Conservation (phyloP, 1,140 invertebrate species). For the Caenorhabditis latens region DNA sequence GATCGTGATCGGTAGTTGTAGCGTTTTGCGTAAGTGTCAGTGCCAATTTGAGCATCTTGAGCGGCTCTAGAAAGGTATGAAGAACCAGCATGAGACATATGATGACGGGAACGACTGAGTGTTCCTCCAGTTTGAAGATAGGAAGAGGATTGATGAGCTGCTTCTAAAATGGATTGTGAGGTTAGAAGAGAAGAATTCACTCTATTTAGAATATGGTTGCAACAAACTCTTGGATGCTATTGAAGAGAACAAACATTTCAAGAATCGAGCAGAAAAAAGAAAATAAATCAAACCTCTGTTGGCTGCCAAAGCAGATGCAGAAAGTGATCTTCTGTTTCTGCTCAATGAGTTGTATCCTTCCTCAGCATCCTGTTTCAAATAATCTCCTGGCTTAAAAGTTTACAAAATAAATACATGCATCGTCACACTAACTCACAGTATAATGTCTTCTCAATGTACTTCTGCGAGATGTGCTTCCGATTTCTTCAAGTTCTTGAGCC, state of each 20-base stretch:
- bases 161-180: constrained; percentile 47
- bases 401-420: neutral
- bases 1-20: constrained; percentile 77
- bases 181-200: constrained; percentile 36
- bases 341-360: constrained; percentile 75
- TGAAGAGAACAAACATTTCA: constrained; percentile 23
- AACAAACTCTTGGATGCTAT: constrained; percentile 41
- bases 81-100: constrained; percentile 68
- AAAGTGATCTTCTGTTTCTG: constrained; percentile 73
- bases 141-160: constrained; percentile 32
- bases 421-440: constrained; percentile 66
- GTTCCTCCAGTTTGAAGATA: constrained; percentile 50
- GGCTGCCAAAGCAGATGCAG: constrained; percentile 74
- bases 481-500: constrained; percentile 73
- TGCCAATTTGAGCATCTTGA: constrained; percentile 65
- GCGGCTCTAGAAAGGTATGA: constrained; percentile 73
- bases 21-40: constrained; percentile 71
- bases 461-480: constrained; percentile 73
- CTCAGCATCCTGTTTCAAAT: constrained; percentile 73
- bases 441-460: constrained; percentile 76
- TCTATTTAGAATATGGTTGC: constrained; percentile 37
- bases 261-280: constrained; percentile 24
- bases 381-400: constrained; percentile 72
- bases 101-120: constrained; percentile 67
- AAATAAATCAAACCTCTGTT: constrained; percentile 69